phyloP scores from a whole-genome alignment of 2,888 invertebrate species.

The Sericinus montela region DNA sequence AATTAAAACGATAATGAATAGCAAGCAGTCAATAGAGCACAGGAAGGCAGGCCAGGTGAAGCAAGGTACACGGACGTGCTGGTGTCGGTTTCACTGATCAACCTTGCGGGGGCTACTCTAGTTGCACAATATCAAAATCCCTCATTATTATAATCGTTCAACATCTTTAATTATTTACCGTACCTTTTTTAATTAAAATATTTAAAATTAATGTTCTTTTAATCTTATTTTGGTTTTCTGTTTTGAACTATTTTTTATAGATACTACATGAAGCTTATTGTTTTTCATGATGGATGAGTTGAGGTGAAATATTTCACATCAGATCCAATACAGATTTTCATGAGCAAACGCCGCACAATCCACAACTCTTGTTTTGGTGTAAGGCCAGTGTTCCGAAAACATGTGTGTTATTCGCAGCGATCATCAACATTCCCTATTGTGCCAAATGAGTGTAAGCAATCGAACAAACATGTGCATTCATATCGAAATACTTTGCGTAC shows the following conservation, averaged over 20 bases:
- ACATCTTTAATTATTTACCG: too few species aligned
- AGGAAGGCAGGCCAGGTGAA: conserved; percentile 26
- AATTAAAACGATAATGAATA: conserved; percentile 13
- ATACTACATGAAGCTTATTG: too few species aligned
- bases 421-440: conserved; percentile 38
- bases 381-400: conserved; percentile 55
- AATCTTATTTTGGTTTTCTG: too few species aligned
- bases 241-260: too few species aligned
- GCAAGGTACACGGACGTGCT: conserved; percentile 50
- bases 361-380: conserved; percentile 34
- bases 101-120: conserved; percentile 48
- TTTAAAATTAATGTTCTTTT: too few species aligned
- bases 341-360: conserved; percentile 24
- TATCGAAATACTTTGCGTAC: conserved; percentile 40
- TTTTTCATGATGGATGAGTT: too few species aligned
- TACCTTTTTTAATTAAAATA: too few species aligned
- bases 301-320: too few species aligned
- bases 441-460: conserved; percentile 13
- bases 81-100: conserved; percentile 53
- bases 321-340: background rate
- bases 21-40: conserved; percentile 28
- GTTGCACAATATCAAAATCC: conserved; percentile 38
- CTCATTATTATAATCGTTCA: conserved; percentile 15
- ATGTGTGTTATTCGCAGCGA: conserved; percentile 50
- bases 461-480: conserved; percentile 23